Base-by-base conservation (phyloP, 2,797 vertebrate genomes). In the Pseudopleuronectes americanus region DNA sequence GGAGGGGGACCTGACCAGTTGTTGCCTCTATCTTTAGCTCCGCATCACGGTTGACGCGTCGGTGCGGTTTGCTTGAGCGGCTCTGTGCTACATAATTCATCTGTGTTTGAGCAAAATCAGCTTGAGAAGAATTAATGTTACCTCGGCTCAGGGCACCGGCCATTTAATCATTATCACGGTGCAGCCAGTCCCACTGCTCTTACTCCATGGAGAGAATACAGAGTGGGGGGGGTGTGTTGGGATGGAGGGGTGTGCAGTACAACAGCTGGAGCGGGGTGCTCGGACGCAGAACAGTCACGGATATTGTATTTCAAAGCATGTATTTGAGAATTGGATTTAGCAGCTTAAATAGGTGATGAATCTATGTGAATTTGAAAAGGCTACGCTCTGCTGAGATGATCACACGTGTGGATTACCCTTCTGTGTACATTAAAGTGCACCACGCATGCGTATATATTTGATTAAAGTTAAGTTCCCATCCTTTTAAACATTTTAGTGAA, bases 61-160 rank as follows among this genome's bases (percentile, higher is more conserved):
- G 70, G 70, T 54, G 68, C 57, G 33, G 73, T 84, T 71, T 60
- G 77, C 73, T 74, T 72, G 63, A 78, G 24, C 78, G 57, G 52
- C 60, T 48, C 45, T 77, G 76, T 47, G 48, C 79, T 85, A 52
- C 64, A 86, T 83, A 81, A 90, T 90, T 90, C 63, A 88, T 83
- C 76, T 68, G 19, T 67, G 73, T 88, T 60, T 71, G 75, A 88
- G 77, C 68, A 68, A 84, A 88, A 78, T 66, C 43, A 17, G 58
- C 66, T 66, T 64, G 57, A 80, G 56, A 73, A 66, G 58, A 88
- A 81, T 79, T 68, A 65, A 71, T 41, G 49, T 26, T 71, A 41
- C 59, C 59, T 57, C 48, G 26, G 56, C 57, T 79, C 53, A 83
- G 82, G 81, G 55, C 57, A 71, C 41, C 63, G 66, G 33, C 26